These are phyloP conservation scores for Zelostemma sp. DNA, from an alignment of 1,140 invertebrate genomes.

Conservation along the genomic window DNA sequence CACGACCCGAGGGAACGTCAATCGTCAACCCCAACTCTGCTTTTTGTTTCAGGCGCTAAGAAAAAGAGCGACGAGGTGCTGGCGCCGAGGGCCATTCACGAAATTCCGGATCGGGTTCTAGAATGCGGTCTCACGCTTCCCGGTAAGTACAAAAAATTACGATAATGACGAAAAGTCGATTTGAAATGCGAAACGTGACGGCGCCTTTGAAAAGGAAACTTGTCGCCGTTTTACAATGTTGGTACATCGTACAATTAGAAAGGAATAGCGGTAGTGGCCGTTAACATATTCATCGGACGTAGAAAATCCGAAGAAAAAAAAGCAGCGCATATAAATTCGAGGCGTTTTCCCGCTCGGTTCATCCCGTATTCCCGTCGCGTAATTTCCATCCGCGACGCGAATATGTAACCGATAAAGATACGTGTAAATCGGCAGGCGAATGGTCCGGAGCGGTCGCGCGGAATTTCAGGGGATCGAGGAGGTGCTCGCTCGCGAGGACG, in stretches of 20 bases:
- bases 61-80: slow-evolving; percentile 62
- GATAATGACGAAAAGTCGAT: background rate
- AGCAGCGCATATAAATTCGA: slow-evolving; percentile 31
- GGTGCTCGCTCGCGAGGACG: slow-evolving; percentile 30
- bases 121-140: slow-evolving; percentile 64
- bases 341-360: slow-evolving; percentile 32
- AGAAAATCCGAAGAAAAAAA: slow-evolving; percentile 10
- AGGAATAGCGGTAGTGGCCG: slow-evolving; percentile 23
- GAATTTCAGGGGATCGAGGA: slow-evolving; percentile 41
- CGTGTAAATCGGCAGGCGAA: slow-evolving; percentile 44
- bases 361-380: slow-evolving; percentile 33
- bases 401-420: slow-evolving; percentile 43
- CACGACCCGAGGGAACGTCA: slow-evolving; percentile 9
- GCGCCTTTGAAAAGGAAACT: too few species aligned
- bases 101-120: slow-evolving; percentile 62
- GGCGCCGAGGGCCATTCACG: slow-evolving; percentile 63
- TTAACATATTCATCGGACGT: slow-evolving; percentile 28
- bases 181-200: too few species aligned
- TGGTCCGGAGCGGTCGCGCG: slow-evolving; percentile 35
- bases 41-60: slow-evolving; percentile 61
- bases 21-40: slow-evolving; percentile 10
- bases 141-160: slow-evolving; percentile 51
- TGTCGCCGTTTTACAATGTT: background rate
- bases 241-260: slow-evolving; percentile 4
- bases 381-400: slow-evolving; percentile 35